These are phyloP conservation scores for Diarsia mendica DNA, from an alignment of 2,888 invertebrate genomes.

Conservation along the genomic window DNA sequence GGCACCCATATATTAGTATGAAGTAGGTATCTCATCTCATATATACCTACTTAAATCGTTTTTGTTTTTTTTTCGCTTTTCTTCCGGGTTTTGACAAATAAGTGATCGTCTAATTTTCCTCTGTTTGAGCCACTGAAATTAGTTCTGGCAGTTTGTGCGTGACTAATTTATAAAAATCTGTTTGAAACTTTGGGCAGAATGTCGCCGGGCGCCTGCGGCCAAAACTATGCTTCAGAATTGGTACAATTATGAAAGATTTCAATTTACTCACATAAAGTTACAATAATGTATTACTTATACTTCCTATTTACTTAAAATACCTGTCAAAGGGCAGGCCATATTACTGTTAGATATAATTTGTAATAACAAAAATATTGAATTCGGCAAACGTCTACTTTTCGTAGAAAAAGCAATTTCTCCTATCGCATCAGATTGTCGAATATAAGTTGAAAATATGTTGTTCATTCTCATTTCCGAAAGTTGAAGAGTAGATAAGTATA, in stretches of 20 bases:
- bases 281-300: neutral
- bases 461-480: constrained; percentile 25
- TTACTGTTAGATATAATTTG: neutral
- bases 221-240: constrained; percentile 4
- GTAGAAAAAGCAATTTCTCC: constrained; percentile 30
- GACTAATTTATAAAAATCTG: constrained; percentile 42
- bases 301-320: neutral
- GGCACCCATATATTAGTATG: neutral
- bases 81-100: constrained; percentile 34
- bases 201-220: too few relatives aligned
- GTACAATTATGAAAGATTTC: neutral
- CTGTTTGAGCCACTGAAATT: constrained; percentile 35
- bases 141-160: constrained; percentile 15
- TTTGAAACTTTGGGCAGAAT: constrained; percentile 10
- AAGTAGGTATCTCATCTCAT: neutral
- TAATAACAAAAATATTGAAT: neutral
- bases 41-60: too few relatives aligned
- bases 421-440: constrained; percentile 13
- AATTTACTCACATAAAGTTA: neutral
- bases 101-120: constrained; percentile 20
- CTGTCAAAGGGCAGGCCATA: neutral
- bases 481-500: constrained; percentile 1
- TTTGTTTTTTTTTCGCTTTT: constrained; percentile 7
- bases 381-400: neutral
- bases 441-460: constrained; percentile 29